Percentiles rank a stretch among this genome's conserved stretches.
These are phyloP conservation scores for Bostrychus sinensis DNA, from an alignment of 2,113 vertebrate species.

Conservation along the genomic window DNA sequence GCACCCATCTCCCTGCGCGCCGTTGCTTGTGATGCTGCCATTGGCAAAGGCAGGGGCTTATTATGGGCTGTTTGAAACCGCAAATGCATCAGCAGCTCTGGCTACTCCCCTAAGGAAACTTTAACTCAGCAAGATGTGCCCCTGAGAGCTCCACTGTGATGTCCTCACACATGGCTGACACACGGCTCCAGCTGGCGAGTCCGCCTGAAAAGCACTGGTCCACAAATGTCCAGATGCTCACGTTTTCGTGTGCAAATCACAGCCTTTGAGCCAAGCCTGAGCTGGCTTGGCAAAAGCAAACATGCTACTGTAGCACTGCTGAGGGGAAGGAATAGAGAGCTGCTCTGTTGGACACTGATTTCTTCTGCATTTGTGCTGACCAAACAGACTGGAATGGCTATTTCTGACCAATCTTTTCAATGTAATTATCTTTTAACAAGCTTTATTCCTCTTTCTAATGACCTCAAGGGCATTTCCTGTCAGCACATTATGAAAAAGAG, in stretches of 20 bases:
- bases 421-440: background rate
- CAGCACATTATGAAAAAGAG: background rate
- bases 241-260: conserved; percentile 39
- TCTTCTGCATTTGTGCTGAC: background rate
- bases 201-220: conserved; percentile 20
- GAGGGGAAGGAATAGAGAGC: background rate
- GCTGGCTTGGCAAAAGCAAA: conserved; percentile 17
- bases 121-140: conserved; percentile 49
- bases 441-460: background rate
- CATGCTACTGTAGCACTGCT: conserved; percentile 1
- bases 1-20: conserved; percentile 47
- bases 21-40: conserved; percentile 47
- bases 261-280: conserved; percentile 31
- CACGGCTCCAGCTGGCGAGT: conserved; percentile 47
- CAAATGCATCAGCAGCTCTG: conserved; percentile 53
- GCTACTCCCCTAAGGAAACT: conserved; percentile 60
- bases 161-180: conserved; percentile 48
- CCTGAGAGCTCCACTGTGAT: conserved; percentile 38
- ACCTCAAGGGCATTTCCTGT: background rate
- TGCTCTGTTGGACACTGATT: background rate
- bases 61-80: conserved; percentile 63
- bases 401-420: background rate
- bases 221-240: conserved; percentile 51
- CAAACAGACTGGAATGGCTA: background rate
- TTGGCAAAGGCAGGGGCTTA: conserved; percentile 64